Conservation (phyloP, 1,140 invertebrate species). For the Drosophila kohkoa region DNA sequence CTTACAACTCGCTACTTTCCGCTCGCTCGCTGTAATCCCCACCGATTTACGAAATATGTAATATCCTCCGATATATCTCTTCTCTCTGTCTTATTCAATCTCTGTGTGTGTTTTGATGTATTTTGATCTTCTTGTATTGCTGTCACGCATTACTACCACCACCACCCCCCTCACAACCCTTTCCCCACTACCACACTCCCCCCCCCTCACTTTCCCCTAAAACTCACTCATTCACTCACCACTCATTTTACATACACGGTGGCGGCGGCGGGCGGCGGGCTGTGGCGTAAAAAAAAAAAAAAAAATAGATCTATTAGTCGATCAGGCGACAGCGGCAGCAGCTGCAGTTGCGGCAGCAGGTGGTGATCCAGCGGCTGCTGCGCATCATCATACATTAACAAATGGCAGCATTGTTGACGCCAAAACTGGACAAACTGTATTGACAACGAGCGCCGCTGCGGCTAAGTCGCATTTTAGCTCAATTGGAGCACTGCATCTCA, state of each 20-base stretch:
- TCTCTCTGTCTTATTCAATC: conserved; percentile 43
- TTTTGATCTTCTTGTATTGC: conserved; percentile 59
- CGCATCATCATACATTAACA: conserved; percentile 76
- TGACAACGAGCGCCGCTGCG: conserved; percentile 75
- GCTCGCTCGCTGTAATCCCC: conserved; percentile 64
- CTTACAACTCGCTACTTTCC: conserved; percentile 50
- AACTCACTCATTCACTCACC: conserved; percentile 8
- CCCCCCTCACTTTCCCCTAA: not conserved
- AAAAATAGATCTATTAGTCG: conserved; percentile 76
- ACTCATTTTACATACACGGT: conserved; percentile 29
- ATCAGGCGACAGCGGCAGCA: conserved; percentile 76
- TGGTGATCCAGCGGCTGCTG: conserved; percentile 63
- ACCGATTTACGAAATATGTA: conserved; percentile 26
- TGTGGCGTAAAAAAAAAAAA: conserved; percentile 29
- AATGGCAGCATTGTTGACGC: conserved; percentile 84
- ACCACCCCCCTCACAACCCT: conserved; percentile 10
- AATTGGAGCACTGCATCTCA: conserved; percentile 89
- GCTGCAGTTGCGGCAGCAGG: conserved; percentile 70
- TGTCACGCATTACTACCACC: conserved; percentile 32
- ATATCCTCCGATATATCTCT: conserved; percentile 30
- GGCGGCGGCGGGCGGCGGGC: conserved; percentile 32
- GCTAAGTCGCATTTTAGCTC: conserved; percentile 86
- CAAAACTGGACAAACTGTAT: conserved; percentile 82
- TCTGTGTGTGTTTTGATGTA: conserved; percentile 45
- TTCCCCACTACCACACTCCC: not conserved